Evolutionary conservation across 1,140 invertebrate species (phyloP), one percentile per base, ranked within the genome.

Genomic region (Dreissena polymorpha): DNA sequence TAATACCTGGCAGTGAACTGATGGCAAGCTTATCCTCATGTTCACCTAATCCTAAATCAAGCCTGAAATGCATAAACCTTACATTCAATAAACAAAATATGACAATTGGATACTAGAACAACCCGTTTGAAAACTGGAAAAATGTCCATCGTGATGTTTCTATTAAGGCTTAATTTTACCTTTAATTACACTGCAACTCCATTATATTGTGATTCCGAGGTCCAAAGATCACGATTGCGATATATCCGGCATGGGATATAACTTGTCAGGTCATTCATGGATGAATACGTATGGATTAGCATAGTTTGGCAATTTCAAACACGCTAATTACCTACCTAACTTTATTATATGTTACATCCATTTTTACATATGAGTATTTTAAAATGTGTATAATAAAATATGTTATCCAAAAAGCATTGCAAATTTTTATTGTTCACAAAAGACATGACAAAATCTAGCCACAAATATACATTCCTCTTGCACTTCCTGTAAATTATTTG

Each of bases 1-100:
- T n/a, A n/a, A n/a, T 68, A 90, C 89, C 89, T 83, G 89, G 89
- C n/a, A 90, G 78, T 27, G 79, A 84, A 85, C 85, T 85, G n/a
- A 90, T 87, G 10, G 81, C 88, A 18, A 90, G 73, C n/a, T 79
- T 78, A 53, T 88, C 86, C 75, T 83, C 84, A 67, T 72, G 83
- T 16, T 73, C 84, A 18, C 65, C 75, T 69, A 39, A 73, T 67
- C 72, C 67, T 25, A 89, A 53, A 65, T 86, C 86, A 73, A 90
- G 83, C 89, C 89, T 89, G 60, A 13, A 85, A 84, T 14, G 29
- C 63, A 69, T 64, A n/a, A n/a, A n/a, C n/a, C n/a, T n/a, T n/a
- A n/a, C n/a, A n/a, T n/a, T n/a, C n/a, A n/a, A 76, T 27, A 16
- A 53, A 10, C 16, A 39, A 16, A 29, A 14, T 71, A 21, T 21